phyloP scores from a whole-genome alignment of 2,888 invertebrate genomes.

The Glaucopsyche alexis region DNA sequence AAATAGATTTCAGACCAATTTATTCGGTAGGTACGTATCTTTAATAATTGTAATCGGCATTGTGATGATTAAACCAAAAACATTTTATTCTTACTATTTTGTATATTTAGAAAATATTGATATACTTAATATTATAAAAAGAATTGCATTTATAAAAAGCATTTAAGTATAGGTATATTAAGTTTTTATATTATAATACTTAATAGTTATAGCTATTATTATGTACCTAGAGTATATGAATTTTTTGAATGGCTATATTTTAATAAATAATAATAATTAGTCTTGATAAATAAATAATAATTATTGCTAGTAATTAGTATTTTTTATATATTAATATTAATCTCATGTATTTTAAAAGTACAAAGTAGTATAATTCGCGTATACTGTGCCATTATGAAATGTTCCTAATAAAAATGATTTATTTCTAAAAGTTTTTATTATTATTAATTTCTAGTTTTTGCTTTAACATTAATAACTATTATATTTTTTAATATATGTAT shows the following conservation, averaged over 20 bases:
- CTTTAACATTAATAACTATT: too few relatives aligned
- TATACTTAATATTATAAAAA: neutral
- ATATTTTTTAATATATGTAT: too few relatives aligned
- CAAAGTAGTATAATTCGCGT: neutral
- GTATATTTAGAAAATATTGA: neutral
- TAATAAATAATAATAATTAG: neutral
- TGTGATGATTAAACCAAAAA: constrained; percentile 17
- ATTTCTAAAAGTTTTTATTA: neutral
- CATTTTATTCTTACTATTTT: neutral
- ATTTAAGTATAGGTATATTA: neutral
- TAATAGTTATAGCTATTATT: neutral
- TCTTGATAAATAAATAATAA: too few relatives aligned
- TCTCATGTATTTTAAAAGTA: neutral
- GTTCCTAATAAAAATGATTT: constrained; percentile 16
- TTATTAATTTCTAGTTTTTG: neutral
- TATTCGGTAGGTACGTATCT: too few relatives aligned
- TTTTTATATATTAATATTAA: too few relatives aligned
- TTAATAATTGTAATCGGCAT: neutral
- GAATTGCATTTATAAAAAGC: neutral
- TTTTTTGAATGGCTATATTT: neutral
- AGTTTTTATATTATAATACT: neutral
- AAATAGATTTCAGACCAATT: too few relatives aligned
- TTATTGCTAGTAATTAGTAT: neutral
- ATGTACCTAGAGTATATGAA: too few relatives aligned
- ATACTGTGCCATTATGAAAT: neutral